These are phyloP conservation scores for Pediacus dermestoides DNA, from an alignment of 2,888 invertebrate species.

Conservation along the genomic window DNA sequence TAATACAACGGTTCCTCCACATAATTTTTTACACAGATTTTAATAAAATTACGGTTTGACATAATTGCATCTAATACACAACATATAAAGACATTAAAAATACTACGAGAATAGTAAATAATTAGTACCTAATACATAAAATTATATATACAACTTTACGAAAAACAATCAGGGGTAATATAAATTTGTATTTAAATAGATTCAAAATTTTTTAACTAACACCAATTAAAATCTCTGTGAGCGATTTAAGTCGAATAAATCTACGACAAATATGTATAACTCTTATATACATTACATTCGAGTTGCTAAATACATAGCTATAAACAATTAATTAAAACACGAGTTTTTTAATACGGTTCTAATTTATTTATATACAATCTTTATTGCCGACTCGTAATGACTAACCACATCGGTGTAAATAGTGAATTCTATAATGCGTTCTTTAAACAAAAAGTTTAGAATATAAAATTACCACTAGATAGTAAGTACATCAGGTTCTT, in stretches of 20 bases:
- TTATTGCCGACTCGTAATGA: conserved; percentile 43
- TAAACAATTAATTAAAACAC: conserved; percentile 39
- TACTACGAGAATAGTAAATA: conserved; percentile 12
- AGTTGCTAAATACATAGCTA: conserved; percentile 37
- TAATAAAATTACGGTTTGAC: too few relatives aligned
- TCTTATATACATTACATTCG: conserved; percentile 40
- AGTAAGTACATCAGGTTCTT: too few relatives aligned
- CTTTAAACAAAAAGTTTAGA: too few relatives aligned
- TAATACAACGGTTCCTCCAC: too few relatives aligned
- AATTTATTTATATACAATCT: conserved; percentile 37
- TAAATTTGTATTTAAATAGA: conserved; percentile 22
- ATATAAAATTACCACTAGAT: too few relatives aligned
- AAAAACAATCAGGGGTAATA: too few relatives aligned
- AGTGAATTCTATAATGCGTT: too few relatives aligned
- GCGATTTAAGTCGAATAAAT: conserved; percentile 34
- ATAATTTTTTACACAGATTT: too few relatives aligned
- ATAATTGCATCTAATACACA: conserved; percentile 22
- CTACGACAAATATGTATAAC: conserved; percentile 33
- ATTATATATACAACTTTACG: conserved; percentile 12
- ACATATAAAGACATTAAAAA: conserved; percentile 20
- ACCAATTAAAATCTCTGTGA: conserved; percentile 39
- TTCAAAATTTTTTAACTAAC: conserved; percentile 36
- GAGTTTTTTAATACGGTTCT: conserved; percentile 19
- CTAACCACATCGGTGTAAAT: conserved; percentile 18
- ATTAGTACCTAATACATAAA: conserved; percentile 24